Percentiles rank a stretch among this genome's conserved stretches.
These are phyloP conservation scores for Muscina levida DNA, from an alignment of 2,888 invertebrate species.

Conservation along the genomic window DNA sequence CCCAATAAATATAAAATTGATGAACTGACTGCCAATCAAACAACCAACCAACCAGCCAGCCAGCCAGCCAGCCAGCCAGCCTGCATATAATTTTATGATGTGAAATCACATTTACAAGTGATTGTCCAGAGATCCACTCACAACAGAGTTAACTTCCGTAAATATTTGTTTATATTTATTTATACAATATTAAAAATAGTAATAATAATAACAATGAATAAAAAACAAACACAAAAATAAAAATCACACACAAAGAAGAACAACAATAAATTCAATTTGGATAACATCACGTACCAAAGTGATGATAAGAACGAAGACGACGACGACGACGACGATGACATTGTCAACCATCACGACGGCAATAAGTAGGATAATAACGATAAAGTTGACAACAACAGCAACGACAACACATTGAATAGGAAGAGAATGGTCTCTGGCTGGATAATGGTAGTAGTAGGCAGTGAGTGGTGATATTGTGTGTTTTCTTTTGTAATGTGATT, in stretches of 20 bases:
- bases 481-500: neutral
- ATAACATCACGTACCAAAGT: constrained; percentile 7
- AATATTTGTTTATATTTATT: neutral
- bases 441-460: no score
- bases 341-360: neutral
- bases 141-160: no score
- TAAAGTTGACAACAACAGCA: neutral
- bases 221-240: neutral
- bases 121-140: no score
- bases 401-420: neutral
- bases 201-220: neutral
- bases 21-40: no score
- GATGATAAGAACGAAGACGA: neutral
- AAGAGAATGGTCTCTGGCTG: neutral
- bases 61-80: no score
- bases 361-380: neutral
- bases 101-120: no score
- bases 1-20: no score
- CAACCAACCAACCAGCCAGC: no score
- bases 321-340: neutral
- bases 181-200: constrained; percentile 1
- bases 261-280: constrained; percentile 11
- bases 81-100: no score
- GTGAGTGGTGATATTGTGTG: neutral
- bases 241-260: neutral